Conservation (phyloP, 2,797 vertebrate species). For the Phrynocephalus guinanensis region DNA sequence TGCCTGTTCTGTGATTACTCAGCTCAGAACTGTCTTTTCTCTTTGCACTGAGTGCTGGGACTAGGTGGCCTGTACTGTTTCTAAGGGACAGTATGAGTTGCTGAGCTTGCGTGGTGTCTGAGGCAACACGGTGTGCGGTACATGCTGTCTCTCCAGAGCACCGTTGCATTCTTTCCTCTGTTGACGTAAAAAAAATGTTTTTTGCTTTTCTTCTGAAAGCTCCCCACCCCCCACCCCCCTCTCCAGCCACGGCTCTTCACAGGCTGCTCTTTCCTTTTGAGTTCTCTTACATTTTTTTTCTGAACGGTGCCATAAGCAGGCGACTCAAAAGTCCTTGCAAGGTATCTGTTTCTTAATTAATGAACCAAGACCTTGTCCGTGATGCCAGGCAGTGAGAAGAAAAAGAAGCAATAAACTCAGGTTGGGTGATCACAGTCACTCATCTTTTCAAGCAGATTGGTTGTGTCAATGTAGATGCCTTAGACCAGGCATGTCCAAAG, state of each 20-base stretch:
- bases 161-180: conserved; percentile 42
- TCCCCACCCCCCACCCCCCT: not conserved
- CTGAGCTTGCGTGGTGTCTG: conserved; percentile 33
- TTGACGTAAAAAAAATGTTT: not conserved
- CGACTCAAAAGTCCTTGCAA: not conserved
- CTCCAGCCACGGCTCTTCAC: not conserved
- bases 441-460: not conserved
- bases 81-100: conserved; percentile 7
- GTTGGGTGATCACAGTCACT: not conserved
- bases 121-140: conserved; percentile 43
- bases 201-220: conserved; percentile 34
- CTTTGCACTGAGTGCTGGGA: conserved; percentile 22
- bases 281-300: not conserved
- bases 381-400: not conserved
- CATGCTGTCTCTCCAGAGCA: conserved; percentile 27
- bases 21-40: conserved; percentile 40
- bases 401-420: not conserved
- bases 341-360: not conserved
- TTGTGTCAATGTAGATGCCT: not conserved
- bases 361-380: not conserved
- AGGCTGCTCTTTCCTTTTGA: conserved; percentile 34
- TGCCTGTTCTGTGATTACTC: not conserved
- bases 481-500: too few relatives aligned
- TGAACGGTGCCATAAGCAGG: not conserved
- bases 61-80: conserved; percentile 42